Conservation (phyloP, 2,888 invertebrate genomes). For the Apotomis capreana region DNA sequence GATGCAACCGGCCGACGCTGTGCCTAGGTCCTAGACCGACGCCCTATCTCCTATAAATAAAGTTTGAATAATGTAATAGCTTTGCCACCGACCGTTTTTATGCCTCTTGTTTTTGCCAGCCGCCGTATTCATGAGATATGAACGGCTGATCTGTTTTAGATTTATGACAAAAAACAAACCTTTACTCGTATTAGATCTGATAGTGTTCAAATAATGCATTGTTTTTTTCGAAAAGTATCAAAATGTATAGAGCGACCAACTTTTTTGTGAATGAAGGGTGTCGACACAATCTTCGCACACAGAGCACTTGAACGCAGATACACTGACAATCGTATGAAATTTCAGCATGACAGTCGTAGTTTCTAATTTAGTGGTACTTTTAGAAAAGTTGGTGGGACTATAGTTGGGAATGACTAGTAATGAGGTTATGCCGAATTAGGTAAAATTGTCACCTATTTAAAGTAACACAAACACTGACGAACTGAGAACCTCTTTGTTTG, state of each 20-base stretch:
- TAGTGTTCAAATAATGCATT: background rate
- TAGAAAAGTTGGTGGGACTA: too few relatives aligned
- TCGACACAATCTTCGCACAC: too few relatives aligned
- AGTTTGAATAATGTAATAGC: conserved; percentile 41
- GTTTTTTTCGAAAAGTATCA: background rate
- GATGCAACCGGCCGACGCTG: conserved; percentile 7
- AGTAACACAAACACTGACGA: too few relatives aligned
- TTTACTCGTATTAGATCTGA: background rate
- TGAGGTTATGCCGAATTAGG: too few relatives aligned
- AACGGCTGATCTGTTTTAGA: conserved; percentile 28
- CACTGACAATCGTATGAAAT: too few relatives aligned
- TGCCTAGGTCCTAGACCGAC: conserved; percentile 29
- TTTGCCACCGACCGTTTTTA: conserved; percentile 35
- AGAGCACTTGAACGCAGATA: too few relatives aligned
- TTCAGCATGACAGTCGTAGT: too few relatives aligned
- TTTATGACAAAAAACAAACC: conserved; percentile 4
- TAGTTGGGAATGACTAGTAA: too few relatives aligned
- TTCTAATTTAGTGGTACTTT: too few relatives aligned
- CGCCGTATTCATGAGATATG: conserved; percentile 25
- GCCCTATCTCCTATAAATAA: conserved; percentile 41
- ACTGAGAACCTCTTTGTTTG: too few relatives aligned
- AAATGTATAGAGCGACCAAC: background rate
- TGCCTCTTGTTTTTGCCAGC: conserved; percentile 20
- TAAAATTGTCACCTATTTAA: too few relatives aligned
- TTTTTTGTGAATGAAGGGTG: too few relatives aligned